Base-by-base conservation (phyloP, 2,888 invertebrate genomes). In the Cristatella mucedo region DNA sequence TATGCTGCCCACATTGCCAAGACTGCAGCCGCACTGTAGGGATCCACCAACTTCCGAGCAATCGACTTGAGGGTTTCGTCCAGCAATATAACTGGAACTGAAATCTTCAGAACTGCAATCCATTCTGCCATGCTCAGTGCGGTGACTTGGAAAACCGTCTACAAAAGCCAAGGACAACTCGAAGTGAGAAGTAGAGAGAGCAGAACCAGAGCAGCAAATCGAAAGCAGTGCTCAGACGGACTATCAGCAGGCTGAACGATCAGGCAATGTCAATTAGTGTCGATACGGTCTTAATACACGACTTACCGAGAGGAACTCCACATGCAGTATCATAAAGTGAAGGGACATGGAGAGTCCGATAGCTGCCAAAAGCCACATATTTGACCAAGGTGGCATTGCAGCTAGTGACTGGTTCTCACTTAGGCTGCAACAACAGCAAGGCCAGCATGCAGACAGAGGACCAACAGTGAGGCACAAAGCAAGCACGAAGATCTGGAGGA, bases 61-160 rank as follows among this genome's bases (percentile, higher is more conserved):
- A 85, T 73, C 75, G 95, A 95, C 75, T 99, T 99, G 72, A 99
- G 80, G 65, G 87, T 82, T 76, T 99, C 97, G 74, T 99, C 97
- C 64, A 99, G 77, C 69, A 99, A 76, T 68, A 99, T 80, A 70
- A 99, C 97, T 57, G 97, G 97, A 71, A 97, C 75, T 57, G 97
- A 97, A 75, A 99, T 91, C 78, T 99, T 97, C 82, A 99, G 79
- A 65, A 99, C 97, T 50, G 89, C 91, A 53, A 91, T 43, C 97
- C 97, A 99, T 73, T 99, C 95, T 55, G 83, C 84, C 40, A 73
- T 43, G 53, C 78, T 80, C 70, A 99, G 76, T 52, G 95, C 95
- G 65, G 87, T 87, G 68, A 97, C 93, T 80, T 97, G 95, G 85
- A 97, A 95, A 72, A 95, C 91, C 66, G 80, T 77, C 93, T 95